Base-by-base conservation (phyloP, 2,113 vertebrate genomes). In the Pseudonaja textilis region DNA sequence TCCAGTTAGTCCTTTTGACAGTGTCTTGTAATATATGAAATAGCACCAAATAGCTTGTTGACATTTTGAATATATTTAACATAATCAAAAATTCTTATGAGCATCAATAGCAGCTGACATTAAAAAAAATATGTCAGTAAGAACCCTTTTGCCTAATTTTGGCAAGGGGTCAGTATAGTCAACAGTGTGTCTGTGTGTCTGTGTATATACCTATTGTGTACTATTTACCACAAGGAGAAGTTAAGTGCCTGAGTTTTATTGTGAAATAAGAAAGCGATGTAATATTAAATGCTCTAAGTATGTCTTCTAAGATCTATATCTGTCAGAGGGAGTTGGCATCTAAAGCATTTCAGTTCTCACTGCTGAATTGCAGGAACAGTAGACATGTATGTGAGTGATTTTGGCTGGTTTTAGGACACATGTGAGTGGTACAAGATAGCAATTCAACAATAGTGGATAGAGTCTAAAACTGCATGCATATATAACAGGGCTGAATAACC, bases 301-400 rank as follows among this genome's bases (percentile, higher is more conserved):
- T 42, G 34, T 81, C 34, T 81, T n/a, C 81, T 34, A 34, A 10
- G 39, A 39, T 16, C 47, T 86, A 14, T 86, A 16, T 45, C 39
- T 86, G 2, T 81, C 12, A 5, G 47, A 85, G 14, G 45, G 39
- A 56, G 16, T 42, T 4, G 0, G 50, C 81, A 0, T 34, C 22
- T 47, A 22, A 5, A 0, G 12, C 0, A 20, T 3, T n/a, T 56
- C 22, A 0, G 29, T 92, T 55, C 52, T 2, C 52, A 39, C 0
- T 4, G 42, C 3, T 2, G 23, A 74, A 86, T 64, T 93, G 85
- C 42, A 95, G 54, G 81, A 87, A 0, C 52, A 54, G 55, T n/a
- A 29, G 52, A 69, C 87, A 39, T 87, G 26, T 91, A 86, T 74
- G n/a, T 91, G 89, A 90, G 64, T 39, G 81, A 52, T 88, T 59